A percentile compares a stretch with the other conserved stretches of the same genome.
phyloP scores from a whole-genome alignment of 2,888 invertebrate genomes.

The Mythimna albipuncta region DNA sequence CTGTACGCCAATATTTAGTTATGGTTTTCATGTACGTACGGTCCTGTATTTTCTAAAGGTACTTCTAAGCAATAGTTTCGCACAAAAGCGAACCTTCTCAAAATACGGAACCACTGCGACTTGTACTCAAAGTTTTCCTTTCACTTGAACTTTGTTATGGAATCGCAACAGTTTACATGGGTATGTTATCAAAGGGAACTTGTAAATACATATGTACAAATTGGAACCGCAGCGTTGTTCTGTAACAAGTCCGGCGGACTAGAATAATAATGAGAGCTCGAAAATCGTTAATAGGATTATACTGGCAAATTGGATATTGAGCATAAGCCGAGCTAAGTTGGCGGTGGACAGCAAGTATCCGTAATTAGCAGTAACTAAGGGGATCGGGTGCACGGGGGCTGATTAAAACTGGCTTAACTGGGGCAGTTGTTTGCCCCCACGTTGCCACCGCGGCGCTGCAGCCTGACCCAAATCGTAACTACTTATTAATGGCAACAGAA shows the following conservation, averaged over 20 bases:
- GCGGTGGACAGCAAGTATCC: conserved; percentile 85
- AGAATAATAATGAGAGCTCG: conserved; percentile 78
- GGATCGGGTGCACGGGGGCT: conserved; percentile 74
- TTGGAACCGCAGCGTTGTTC: conserved; percentile 40
- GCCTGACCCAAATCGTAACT: conserved; percentile 72
- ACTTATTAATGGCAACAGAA: conserved; percentile 62
- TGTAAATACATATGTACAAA: conserved; percentile 54
- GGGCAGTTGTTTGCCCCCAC: conserved; percentile 53
- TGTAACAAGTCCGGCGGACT: conserved; percentile 54
- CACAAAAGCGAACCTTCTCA: conserved; percentile 49
- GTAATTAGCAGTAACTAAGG: conserved; percentile 88
- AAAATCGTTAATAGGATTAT: conserved; percentile 87
- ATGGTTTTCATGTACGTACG: conserved; percentile 32
- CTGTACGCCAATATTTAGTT: conserved; percentile 53
- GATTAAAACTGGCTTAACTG: conserved; percentile 85
- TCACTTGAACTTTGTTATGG: conserved; percentile 60
- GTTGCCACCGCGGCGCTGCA: conserved; percentile 51
- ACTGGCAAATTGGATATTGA: conserved; percentile 86
- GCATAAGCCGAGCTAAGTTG: conserved; percentile 83
- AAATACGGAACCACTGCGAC: conserved; percentile 37
- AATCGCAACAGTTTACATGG: conserved; percentile 51
- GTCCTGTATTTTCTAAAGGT: conserved; percentile 34
- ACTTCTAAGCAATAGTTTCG: conserved; percentile 36
- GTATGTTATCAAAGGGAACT: conserved; percentile 58
- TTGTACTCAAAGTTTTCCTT: conserved; percentile 59